A percentile compares a stretch with the other conserved stretches of the same genome.
Conservation (phyloP, 2,113 vertebrate genomes). For the Dendropsophus ebraccatus region DNA sequence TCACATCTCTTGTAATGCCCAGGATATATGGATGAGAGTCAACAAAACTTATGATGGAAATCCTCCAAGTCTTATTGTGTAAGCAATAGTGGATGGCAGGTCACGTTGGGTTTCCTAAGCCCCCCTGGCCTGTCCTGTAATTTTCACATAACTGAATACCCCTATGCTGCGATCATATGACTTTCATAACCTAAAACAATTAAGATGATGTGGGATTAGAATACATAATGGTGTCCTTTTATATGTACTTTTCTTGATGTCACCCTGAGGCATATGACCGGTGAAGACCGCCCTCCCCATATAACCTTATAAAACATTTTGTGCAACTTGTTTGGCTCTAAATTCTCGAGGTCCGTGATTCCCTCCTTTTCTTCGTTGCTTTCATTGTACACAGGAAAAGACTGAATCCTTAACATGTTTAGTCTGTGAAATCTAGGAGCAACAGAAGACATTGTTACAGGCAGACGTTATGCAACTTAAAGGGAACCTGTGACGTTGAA, state of each 20-base stretch:
- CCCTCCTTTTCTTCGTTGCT: neutral
- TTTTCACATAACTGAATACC: neutral
- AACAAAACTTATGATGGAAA: no score
- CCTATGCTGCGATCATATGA: neutral
- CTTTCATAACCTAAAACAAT: no score
- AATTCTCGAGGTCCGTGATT: neutral
- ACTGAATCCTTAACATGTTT: neutral
- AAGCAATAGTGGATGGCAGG: neutral
- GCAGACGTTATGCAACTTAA: neutral
- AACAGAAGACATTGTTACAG: neutral
- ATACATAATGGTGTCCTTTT: neutral
- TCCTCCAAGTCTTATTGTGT: no score
- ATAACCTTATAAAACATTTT: neutral
- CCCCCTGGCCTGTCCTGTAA: no score
- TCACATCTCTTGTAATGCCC: no score
- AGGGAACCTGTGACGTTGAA: no score
- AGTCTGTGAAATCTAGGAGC: neutral
- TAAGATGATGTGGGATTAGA: neutral
- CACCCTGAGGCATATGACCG: neutral
- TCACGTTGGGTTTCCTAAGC: neutral
- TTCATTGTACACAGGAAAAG: neutral
- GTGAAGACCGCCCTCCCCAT: neutral
- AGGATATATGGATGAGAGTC: no score
- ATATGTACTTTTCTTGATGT: neutral
- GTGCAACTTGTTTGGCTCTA: neutral